A percentile compares a stretch with the other conserved stretches of the same genome.
Evolutionary conservation across 2,888 invertebrate species (phyloP).

Genomic region (Sinotaia quadrata): DNA sequence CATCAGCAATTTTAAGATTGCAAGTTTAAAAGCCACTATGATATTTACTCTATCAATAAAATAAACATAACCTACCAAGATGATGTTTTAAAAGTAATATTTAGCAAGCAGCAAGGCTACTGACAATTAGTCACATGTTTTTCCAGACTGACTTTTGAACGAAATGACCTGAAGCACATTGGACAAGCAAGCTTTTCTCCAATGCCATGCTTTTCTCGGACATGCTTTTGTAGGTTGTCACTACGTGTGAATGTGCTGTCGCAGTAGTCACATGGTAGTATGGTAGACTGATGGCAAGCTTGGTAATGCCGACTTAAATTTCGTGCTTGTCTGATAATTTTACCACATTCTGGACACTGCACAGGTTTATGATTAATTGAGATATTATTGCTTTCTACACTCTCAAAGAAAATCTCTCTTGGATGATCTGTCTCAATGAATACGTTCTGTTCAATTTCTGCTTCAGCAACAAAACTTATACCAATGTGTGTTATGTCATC

Average conservation of each 20-base stretch:
- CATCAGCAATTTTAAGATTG: too few relatives aligned
- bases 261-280: slow-evolving; percentile 24
- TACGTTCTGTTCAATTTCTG: too few relatives aligned
- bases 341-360: slow-evolving; percentile 21
- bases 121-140: slow-evolving; percentile 21
- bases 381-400: too few relatives aligned
- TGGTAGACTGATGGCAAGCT: slow-evolving; percentile 19
- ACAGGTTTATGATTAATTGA: neutral
- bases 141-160: slow-evolving; percentile 24
- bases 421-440: too few relatives aligned
- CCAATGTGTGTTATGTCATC: too few relatives aligned
- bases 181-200: slow-evolving; percentile 30
- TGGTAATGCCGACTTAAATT: slow-evolving; percentile 22
- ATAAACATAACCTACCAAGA: too few relatives aligned
- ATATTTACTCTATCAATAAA: too few relatives aligned
- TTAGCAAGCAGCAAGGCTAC: neutral
- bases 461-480: too few relatives aligned
- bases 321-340: slow-evolving; percentile 20
- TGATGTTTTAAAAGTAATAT: too few relatives aligned
- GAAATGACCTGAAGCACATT: slow-evolving; percentile 20
- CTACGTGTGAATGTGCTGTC: slow-evolving; percentile 19
- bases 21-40: too few relatives aligned
- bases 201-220: slow-evolving; percentile 26
- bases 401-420: too few relatives aligned
- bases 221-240: slow-evolving; percentile 21